phyloP scores from a whole-genome alignment of 2,113 vertebrate species.

The Lepus timidus region DNA sequence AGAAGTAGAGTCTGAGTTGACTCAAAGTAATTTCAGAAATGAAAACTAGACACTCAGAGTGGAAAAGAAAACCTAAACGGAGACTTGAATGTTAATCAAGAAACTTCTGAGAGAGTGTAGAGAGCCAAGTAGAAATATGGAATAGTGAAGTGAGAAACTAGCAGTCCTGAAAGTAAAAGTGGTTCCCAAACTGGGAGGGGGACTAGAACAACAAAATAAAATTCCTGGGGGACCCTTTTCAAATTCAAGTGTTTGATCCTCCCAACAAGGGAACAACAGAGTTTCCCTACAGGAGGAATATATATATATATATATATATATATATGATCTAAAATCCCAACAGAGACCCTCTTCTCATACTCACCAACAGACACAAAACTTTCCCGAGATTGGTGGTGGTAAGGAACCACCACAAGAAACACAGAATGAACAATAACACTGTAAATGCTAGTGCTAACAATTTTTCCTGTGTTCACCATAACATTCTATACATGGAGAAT shows the following conservation, averaged over 20 bases:
- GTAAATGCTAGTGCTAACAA: neutral
- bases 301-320: neutral
- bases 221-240: neutral
- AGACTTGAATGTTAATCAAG: neutral
- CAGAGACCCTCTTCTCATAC: neutral
- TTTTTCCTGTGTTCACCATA: neutral
- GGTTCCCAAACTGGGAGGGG: neutral
- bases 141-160: neutral
- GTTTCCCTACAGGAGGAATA: neutral
- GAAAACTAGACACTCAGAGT: neutral
- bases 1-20: neutral
- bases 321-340: neutral
- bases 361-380: neutral
- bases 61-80: neutral
- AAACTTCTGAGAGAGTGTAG: neutral
- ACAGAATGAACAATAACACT: neutral
- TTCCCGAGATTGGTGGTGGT: neutral
- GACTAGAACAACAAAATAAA: neutral
- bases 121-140: neutral
- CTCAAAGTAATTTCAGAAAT: neutral
- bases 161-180: neutral
- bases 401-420: neutral
- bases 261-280: neutral
- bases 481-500: neutral
- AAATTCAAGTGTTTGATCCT: neutral